Conservation (phyloP, 2,113 vertebrate species). For the Motacilla tschutschensis region DNA sequence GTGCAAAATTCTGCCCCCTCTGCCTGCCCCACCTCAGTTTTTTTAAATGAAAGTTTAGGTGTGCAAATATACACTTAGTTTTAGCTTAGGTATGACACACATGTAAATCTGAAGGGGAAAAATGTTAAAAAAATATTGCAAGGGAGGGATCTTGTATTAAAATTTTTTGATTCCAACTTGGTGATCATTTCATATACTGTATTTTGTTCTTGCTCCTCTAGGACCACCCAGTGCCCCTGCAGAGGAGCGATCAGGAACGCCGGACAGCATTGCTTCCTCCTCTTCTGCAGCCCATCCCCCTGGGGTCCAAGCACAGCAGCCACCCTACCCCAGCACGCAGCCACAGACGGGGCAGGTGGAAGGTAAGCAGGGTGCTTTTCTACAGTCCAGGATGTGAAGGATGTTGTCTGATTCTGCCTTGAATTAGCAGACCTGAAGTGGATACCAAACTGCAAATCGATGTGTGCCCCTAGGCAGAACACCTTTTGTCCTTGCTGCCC, state of each 20-base stretch:
- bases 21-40: accelerated
- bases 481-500: neutral
- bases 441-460: neutral
- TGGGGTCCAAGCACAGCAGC: slow-evolving; percentile 82
- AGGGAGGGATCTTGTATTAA: neutral
- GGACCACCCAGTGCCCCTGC: slow-evolving; percentile 79
- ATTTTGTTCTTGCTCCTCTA: slow-evolving; percentile 3
- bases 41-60: neutral
- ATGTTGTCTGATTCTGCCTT: neutral
- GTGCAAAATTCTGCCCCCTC: neutral
- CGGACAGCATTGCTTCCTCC: slow-evolving; percentile 94
- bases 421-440: neutral
- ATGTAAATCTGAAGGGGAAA: neutral
- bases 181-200: neutral
- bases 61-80: neutral
- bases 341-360: slow-evolving; percentile 86
- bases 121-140: neutral
- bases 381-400: accelerated
- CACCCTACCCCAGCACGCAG: slow-evolving; percentile 83
- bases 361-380: slow-evolving; percentile 72
- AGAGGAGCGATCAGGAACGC: slow-evolving; percentile 93
- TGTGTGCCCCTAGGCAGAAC: neutral
- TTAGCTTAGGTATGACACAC: neutral
- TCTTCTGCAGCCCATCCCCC: slow-evolving; percentile 89
- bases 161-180: neutral